Base-by-base conservation (phyloP, 2,888 invertebrate species). In the Microchrysa polita region DNA sequence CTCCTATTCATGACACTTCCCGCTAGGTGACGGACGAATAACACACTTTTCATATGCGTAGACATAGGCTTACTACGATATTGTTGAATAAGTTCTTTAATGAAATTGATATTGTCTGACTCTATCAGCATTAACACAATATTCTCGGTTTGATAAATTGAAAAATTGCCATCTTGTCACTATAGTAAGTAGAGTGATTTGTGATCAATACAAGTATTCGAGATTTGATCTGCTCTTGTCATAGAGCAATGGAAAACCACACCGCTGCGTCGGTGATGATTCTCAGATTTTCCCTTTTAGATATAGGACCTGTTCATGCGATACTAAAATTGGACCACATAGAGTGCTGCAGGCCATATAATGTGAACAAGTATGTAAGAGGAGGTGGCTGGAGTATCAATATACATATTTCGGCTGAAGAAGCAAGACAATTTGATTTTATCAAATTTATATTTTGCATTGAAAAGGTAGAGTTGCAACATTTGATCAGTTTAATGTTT, bases 261-360 rank as follows among this genome's bases (percentile, higher is more conserved):
- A n/a, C n/a, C n/a, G n/a, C n/a, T n/a, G n/a, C n/a, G n/a, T n/a
- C n/a, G n/a, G 22, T 16, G 55, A n/a, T 18, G 18, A 18, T n/a
- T 55, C 18, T 55, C 5, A 55, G 22, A 55, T 20, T 10, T 55
- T 20, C 10, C 10, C 18, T 18, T 20, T 20, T 20, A n/a, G 10
- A 20, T n/a, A n/a, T 42, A 23, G 42, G 4, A n/a, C 42, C 42
- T 18, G 40, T 61, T 61, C 61, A 34, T 40, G 14, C n/a, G 61
- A 16, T 9, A 40, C 16, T 7, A 42, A 9, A 61, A 40, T 18
- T 61, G 61, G 61, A 61, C 61, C 61, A 61, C 61, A 61, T 61
- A 23, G 61, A 61, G 34, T 42, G 61, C n/a, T 40, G 7, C 61
- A 16, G 2, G 23, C 40, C 2, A 61, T 40, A n/a, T 40, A n/a